Base-by-base conservation (phyloP, 2,888 invertebrate species). In the Strigamia maritima region DNA sequence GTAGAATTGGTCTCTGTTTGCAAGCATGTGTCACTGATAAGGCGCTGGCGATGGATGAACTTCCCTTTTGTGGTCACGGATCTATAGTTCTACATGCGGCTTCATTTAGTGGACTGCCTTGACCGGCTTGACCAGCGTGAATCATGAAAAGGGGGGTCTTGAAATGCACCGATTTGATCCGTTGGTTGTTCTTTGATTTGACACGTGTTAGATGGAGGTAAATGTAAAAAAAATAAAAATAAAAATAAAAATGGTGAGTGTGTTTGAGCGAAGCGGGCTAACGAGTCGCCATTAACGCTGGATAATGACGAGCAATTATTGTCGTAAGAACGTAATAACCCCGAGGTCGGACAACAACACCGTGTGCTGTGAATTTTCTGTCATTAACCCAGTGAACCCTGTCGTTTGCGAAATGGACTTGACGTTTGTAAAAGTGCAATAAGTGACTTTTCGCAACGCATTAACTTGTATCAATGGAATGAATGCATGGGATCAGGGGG, bases 241-340 rank as follows among this genome's bases (percentile, higher is more conserved):
- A n/a, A n/a, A n/a, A n/a, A n/a, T n/a, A 70, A 70, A 70, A 70
- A 70, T 54, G 22, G 19, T n/a, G 16, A 70, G 70, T 70, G 60
- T 19, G 54, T 70, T 70, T 70, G 70, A 70, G 70, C 26, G 24
- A 49, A 26, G 65, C 26, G 28, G 24, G 26, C 70, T 70, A 70
- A 70, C 70, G 70, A 70, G 70, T 70, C 70, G 70, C 28, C 70
- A 70, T 70, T 70, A 70, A 70, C 70, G 70, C 70, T 70, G 70
- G 70, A 70, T 70, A 70, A 70, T 70, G 70, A 70, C 70, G 70
- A 70, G 70, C 70, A 70, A 70, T 70, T 70, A 70, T 70, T 70
- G 70, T 70, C 70, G 70, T 70, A 70, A 70, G 70, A 70, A 70
- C 70, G 24, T 70, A 70, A 70, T 70, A 70, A 70, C 70, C 70